Evolutionary conservation across 2,888 invertebrate species (phyloP), one percentile per base, ranked within the genome.

Genomic region (Caenorhabditis parvicauda): DNA sequence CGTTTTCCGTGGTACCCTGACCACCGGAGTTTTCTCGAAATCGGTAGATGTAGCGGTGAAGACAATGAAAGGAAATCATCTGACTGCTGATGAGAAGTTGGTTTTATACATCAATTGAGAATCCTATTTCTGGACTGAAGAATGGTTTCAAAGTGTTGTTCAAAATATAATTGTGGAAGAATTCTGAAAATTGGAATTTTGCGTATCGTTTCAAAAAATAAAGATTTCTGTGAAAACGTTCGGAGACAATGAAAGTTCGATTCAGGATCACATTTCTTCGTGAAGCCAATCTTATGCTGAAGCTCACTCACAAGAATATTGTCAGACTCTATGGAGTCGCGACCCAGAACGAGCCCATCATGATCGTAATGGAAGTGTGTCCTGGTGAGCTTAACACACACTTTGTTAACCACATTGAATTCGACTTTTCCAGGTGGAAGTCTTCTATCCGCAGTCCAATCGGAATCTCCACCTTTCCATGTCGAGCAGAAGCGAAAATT

Each of bases 361-460:
- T 74, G 70, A 74, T 74, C 32, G 71, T 72, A 22, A 74, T 74
- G 74, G 74, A 72, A 37, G 27, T 66, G 35, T 70, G 67, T 7
- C 39, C 61, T 0, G 70, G 65, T 64, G 12, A 38, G 7, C 22
- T 12, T 7, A 45, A 27, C n/a, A n/a, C n/a, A n/a, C n/a, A n/a
- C n/a, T n/a, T n/a, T n/a, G n/a, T 41, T 14, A 19, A 14, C 3
- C 9, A 17, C 39, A 21, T 9, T 42, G 22, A 14, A 19, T 6
- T n/a, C n/a, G n/a, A 2, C 4, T 3, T 17, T 51, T 39, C 41
- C 21, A 58, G 58, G 65, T 2, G 70, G 72, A 25, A 62, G 65
- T 48, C 52, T 73, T 25, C 39, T 60, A 27, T 49, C 39, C 5
- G 37, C 50, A 45, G 41, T 61, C 24, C 45, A 52, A 5, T 43